Evolutionary conservation across 2,113 vertebrate species (phyloP), one percentile per base, ranked within the genome.

Genomic region (Calidris pugnax): DNA sequence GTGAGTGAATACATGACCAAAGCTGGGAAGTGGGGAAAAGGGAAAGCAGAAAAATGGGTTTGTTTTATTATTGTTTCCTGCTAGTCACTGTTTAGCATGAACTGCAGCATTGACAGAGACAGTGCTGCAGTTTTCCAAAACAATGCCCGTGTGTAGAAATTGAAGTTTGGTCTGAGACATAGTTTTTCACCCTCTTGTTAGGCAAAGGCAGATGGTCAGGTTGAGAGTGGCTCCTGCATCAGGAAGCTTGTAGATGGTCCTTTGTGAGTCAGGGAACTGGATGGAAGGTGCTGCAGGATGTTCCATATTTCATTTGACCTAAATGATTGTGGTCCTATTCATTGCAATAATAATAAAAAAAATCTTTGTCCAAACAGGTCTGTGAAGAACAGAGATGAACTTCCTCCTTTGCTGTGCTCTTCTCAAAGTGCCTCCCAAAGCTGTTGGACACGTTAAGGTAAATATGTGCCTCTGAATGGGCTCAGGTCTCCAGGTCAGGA

Each of bases 401-500:
- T 76, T 32, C 43, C 23, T 22, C 13, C 45, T 43, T n/a, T 28
- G 9, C 30, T 13, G 6, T 4, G 2, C 3, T 28, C 28, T 43
- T 83, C 60, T 57, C 48, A 19, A 30, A 37, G 21, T 30, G 9
- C 9, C 4, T 47, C 39, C 72, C 67, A 48, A 50, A 74, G 9
- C 50, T 24, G 4, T 24, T 2, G 4, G 39, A 26, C 11, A 6
- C 1, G 1, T 48, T 15, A 23, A 0, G 6, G 43, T 64, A 50
- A 64, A 16, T 6, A 4, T 0, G 1, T 18, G 7, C 7, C 47
- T 56, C 33, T 37, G 53, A 37, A 39, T 0, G 35, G 19, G 41
- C 35, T 56, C 35, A 11, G 10, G 16, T 18, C 16, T 43, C 51
- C 13, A 17, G 18, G 7, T 26, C 37, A 19, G 57, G 63, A 56